phyloP scores from a whole-genome alignment of 2,797 vertebrate genomes.

The Hippopotamyrus pictus region DNA sequence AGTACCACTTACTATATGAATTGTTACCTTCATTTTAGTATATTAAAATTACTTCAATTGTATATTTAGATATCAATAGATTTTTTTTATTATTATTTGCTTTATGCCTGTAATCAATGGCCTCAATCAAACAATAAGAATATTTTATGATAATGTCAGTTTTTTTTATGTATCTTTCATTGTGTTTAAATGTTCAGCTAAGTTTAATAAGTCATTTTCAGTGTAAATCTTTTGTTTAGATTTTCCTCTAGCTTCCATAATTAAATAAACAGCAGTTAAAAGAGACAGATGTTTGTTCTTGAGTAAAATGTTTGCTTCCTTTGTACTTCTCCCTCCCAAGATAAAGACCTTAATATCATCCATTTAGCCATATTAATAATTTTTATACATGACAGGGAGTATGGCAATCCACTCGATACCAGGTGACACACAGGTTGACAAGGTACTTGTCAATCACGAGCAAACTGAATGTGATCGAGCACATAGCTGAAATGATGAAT shows the following conservation, averaged over 20 bases:
- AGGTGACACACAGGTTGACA: neutral
- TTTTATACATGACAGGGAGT: neutral
- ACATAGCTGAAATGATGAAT: neutral
- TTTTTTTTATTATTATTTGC: neutral
- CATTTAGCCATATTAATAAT: neutral
- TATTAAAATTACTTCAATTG: neutral
- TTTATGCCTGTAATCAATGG: neutral
- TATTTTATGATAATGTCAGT: neutral
- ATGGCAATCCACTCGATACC: neutral
- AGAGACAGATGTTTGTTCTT: neutral
- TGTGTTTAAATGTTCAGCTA: neutral
- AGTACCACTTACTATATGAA: neutral
- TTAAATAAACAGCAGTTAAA: neutral
- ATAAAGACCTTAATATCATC: neutral
- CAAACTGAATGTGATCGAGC: neutral
- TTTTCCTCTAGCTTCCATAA: neutral
- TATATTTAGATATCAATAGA: neutral
- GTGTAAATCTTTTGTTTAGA: neutral
- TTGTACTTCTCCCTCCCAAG: neutral
- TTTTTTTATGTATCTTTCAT: neutral
- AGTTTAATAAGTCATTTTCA: neutral
- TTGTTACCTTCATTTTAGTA: neutral
- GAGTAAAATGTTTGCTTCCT: neutral
- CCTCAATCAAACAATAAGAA: neutral
- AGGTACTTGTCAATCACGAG: neutral